Conservation (phyloP, 2,113 vertebrate species). For the Sarotherodon lohbergeri region DNA sequence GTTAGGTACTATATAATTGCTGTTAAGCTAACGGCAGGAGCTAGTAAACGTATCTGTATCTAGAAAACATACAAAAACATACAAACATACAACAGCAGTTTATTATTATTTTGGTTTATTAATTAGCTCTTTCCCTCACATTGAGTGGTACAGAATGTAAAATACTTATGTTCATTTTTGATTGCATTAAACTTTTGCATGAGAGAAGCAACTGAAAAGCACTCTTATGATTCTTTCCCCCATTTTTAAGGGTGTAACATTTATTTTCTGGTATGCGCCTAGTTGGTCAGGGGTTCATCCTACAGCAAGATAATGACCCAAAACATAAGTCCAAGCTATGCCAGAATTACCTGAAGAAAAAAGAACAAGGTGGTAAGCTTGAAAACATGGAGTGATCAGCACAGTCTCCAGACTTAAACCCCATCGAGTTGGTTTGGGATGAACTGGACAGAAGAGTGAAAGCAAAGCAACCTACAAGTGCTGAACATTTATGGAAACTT, state of each 20-base stretch:
- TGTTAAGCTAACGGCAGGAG: not conserved
- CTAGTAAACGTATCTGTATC: not conserved
- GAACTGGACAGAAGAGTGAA: not conserved
- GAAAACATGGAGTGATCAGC: too few relatives aligned
- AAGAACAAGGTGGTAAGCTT: too few relatives aligned
- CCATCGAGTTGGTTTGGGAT: not conserved
- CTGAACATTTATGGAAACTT: not conserved
- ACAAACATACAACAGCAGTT: not conserved
- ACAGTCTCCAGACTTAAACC: not conserved
- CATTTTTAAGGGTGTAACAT: not conserved
- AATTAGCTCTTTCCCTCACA: not conserved
- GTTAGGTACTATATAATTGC: not conserved
- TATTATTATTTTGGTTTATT: not conserved
- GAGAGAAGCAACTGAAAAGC: not conserved
- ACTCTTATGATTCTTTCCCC: not conserved
- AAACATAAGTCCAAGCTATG: too few relatives aligned
- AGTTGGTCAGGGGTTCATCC: too few relatives aligned
- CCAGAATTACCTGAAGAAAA: too few relatives aligned
- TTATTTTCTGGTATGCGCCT: not conserved
- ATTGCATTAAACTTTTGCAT: not conserved
- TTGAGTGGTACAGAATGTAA: not conserved
- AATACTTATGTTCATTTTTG: not conserved
- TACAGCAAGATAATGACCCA: too few relatives aligned
- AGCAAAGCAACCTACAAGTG: not conserved
- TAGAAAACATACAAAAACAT: not conserved